Base-by-base conservation (phyloP, 2,113 vertebrate species). In the Hirundichthys speculiger region DNA sequence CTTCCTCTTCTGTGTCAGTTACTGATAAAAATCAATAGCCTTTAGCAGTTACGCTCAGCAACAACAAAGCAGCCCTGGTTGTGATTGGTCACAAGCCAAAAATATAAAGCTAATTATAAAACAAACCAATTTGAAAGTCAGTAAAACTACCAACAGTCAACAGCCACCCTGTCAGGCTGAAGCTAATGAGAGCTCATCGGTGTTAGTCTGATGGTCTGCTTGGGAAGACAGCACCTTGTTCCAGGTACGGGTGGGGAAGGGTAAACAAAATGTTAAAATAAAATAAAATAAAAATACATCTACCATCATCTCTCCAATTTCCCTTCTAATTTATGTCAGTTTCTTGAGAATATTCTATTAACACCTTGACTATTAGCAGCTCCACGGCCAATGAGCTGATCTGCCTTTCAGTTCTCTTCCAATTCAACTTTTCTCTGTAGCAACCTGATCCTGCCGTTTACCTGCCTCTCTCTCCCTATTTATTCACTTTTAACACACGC, bases 371-470 rank as follows among this genome's bases (percentile, higher is more conserved):
- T 48, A 54, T 53, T 46, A 65, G 74, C 58, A 16, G 62, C 50
- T 1, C 49, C 25, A 10, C 56, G 20, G n/a, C 77, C 50, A 56
- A 48, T 25, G 30, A 67, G 64, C 34, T 15, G 61, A 68, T 73
- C 69, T 43, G 52, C 64, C 64, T 66, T 39, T 61, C 67, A 40
- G 30, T 59, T 64, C 40, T 79, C 39, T 59, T 55, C 60, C 38
- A 75, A 66, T 85, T 82, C 73, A 62, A 74, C 78, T 79, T 76
- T 65, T 62, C 64, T 64, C 59, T 13, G 19, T 34, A 70, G 88
- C 77, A 85, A 88, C 79, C 75, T 1, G 81, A 91, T 89, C 80
- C 82, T 59, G 52, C 24, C 59, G 45, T 85, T 86, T 77, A 64
- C 69, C 71, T 59, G 39, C 48, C 69, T 40, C 43, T 64, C 50